A percentile compares a stretch with the other conserved stretches of the same genome.
Evolutionary conservation across 1,140 invertebrate species (phyloP).

Genomic region (Drosophila ironensis): DNA sequence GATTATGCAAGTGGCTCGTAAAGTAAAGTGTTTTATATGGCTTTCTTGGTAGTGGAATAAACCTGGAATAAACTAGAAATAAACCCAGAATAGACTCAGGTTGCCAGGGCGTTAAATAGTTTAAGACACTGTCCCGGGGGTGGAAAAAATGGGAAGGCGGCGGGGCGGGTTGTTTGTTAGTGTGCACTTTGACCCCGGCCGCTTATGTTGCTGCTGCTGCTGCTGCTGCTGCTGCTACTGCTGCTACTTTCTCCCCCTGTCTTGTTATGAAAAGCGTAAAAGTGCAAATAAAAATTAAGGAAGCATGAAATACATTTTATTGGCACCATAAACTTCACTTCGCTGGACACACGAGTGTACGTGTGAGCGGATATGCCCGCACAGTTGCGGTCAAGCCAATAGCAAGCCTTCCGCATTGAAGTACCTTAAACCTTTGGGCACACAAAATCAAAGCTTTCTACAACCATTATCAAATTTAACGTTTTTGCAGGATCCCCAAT

Average conservation of each 20-base stretch:
- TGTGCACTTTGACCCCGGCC: constrained; percentile 44
- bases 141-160: background rate
- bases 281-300: constrained; percentile 82
- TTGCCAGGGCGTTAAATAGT: constrained; percentile 62
- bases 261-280: constrained; percentile 73
- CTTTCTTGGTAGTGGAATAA: constrained; percentile 5
- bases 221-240: background rate
- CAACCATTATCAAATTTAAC: too few relatives aligned
- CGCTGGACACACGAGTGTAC: constrained; percentile 81
- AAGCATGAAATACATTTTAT: constrained; percentile 82
- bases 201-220: background rate
- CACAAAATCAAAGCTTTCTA: too few relatives aligned
- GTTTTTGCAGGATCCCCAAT: too few relatives aligned
- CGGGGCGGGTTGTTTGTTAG: background rate
- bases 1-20: constrained; percentile 69
- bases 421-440: too few relatives aligned
- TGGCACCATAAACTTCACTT: constrained; percentile 82
- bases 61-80: constrained; percentile 30
- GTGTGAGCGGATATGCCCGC: constrained; percentile 59
- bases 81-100: constrained; percentile 27
- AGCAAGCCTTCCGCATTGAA: too few relatives aligned
- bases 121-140: constrained; percentile 42
- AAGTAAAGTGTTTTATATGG: constrained; percentile 68
- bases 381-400: background rate
- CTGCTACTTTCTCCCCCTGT: constrained; percentile 8